A percentile compares a stretch with the other conserved stretches of the same genome.
Evolutionary conservation across 2,113 vertebrate species (phyloP).

Genomic region (Syrrhaptes paradoxus): DNA sequence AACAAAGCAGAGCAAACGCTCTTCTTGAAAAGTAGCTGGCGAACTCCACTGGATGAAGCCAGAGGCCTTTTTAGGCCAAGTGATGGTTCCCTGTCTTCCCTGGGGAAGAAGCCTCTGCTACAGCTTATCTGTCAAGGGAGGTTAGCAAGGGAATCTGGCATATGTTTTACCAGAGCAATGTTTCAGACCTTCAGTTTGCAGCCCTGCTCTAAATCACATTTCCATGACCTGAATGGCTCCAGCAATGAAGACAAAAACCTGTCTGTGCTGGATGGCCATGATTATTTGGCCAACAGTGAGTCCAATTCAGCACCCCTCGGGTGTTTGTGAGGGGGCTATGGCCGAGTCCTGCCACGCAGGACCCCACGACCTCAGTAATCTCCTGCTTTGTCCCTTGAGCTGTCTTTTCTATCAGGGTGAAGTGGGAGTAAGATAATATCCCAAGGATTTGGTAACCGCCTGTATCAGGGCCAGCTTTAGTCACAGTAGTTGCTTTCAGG

Average conservation of each 20-base stretch:
- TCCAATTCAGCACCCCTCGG: background rate
- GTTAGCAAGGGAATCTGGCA: background rate
- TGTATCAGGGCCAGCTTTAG: conserved; percentile 10
- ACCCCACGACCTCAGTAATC: background rate
- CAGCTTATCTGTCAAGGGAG: background rate
- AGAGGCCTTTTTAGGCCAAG: conserved; percentile 14
- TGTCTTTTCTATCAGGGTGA: background rate
- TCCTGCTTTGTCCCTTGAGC: background rate
- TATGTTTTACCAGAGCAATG: background rate
- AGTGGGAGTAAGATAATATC: conserved; percentile 1
- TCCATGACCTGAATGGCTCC: background rate
- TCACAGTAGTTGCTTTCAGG: background rate
- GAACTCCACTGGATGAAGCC: background rate
- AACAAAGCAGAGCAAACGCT: background rate
- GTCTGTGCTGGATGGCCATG: background rate
- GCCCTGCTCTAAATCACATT: conserved; percentile 17
- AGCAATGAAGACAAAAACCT: background rate
- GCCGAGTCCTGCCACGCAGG: background rate
- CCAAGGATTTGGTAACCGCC: background rate
- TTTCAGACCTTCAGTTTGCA: background rate
- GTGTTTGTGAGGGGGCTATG: background rate
- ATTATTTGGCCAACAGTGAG: fast-evolving
- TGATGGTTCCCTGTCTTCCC: background rate
- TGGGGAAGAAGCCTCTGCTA: background rate
- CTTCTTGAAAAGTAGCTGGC: background rate